A percentile compares a stretch with the other conserved stretches of the same genome.
Evolutionary conservation across 2,888 invertebrate genomes (phyloP).

Genomic region (Microctonus hyperodae): DNA sequence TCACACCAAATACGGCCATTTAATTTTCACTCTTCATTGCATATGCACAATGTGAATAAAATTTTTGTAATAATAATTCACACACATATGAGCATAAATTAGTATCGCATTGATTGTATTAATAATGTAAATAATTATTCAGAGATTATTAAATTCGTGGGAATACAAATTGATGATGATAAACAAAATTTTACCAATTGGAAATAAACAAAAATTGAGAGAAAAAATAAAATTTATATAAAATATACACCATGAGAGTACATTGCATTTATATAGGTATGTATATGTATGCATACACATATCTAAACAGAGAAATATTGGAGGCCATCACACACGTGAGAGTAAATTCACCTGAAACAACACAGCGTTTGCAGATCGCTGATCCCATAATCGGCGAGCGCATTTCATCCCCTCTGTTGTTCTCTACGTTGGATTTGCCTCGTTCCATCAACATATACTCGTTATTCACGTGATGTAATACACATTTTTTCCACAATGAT

Average conservation of each 20-base stretch:
- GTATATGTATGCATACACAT: not conserved
- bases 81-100: no score
- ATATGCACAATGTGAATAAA: not conserved
- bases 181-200: not conserved
- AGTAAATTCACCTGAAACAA: conserved; percentile 62
- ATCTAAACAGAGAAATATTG: conserved; percentile 20
- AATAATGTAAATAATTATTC: not conserved
- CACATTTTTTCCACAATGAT: not conserved
- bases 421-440: conserved; percentile 52
- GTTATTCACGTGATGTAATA: conserved; percentile 28
- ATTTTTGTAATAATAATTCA: not conserved
- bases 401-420: conserved; percentile 61
- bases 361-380: conserved; percentile 62
- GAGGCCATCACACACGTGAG: conserved; percentile 48
- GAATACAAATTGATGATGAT: not conserved
- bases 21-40: not conserved
- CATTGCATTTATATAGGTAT: not conserved
- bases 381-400: conserved; percentile 58
- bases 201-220: not conserved
- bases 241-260: not conserved
- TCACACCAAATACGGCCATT: not conserved
- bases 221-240: not conserved
- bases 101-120: not conserved
- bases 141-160: not conserved
- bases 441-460: conserved; percentile 33